A percentile compares a stretch with the other conserved stretches of the same genome.
phyloP scores from a whole-genome alignment of 2,888 invertebrate species.

The Rotaria macrura region DNA sequence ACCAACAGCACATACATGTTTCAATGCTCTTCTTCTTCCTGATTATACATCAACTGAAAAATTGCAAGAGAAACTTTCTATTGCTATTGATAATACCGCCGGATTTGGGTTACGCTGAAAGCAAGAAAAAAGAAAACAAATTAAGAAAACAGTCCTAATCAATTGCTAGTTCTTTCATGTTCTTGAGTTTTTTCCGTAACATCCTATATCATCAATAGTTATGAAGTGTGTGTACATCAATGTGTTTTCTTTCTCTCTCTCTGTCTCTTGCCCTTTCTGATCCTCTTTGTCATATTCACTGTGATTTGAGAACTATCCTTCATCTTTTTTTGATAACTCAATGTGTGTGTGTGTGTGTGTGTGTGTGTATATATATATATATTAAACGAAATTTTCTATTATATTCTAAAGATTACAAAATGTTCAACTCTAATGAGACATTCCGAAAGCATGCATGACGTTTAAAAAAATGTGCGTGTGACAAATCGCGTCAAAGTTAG shows the following conservation, averaged over 20 bases:
- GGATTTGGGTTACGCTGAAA: conserved; percentile 81
- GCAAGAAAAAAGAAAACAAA: not conserved
- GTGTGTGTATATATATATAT: not conserved
- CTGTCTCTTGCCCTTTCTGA: no score
- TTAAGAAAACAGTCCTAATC: not conserved
- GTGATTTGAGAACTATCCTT: no score
- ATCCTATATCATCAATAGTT: not conserved
- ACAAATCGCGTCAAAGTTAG: conserved; percentile 15
- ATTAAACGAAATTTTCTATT: not conserved
- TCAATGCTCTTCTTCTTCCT: conserved; percentile 79
- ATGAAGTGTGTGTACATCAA: not conserved
- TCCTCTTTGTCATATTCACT: no score
- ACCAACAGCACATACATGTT: conserved; percentile 89
- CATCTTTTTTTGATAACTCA: not conserved
- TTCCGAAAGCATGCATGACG: conserved; percentile 3
- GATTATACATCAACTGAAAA: conserved; percentile 76
- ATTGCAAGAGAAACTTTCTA: conserved; percentile 73
- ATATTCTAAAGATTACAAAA: conserved; percentile 5
- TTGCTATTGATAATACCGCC: conserved; percentile 86
- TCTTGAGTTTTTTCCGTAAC: not conserved
- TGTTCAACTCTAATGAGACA: conserved; percentile 6
- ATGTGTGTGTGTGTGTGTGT: not conserved
- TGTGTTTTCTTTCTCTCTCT: no score
- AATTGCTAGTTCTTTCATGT: not conserved
- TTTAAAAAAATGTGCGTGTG: not conserved